Percentiles rank a stretch among this genome's conserved stretches.
These are phyloP conservation scores for Meghimatium bilineatum DNA, from an alignment of 2,888 invertebrate species.

Conservation along the genomic window DNA sequence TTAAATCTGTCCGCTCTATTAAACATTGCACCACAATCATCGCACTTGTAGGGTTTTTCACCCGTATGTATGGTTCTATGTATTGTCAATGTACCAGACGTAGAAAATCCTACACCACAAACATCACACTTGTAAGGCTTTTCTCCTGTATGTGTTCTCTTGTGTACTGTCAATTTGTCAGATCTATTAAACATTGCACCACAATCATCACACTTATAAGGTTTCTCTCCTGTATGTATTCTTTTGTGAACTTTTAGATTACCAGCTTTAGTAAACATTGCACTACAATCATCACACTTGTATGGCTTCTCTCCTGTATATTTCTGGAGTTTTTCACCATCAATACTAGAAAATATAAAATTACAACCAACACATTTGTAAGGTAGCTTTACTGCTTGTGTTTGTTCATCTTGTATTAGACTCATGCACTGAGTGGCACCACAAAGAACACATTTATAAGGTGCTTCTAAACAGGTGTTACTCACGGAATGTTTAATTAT, in stretches of 20 bases:
- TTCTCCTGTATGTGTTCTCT: background rate
- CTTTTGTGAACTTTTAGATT: background rate
- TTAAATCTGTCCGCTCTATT: background rate
- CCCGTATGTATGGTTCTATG: background rate
- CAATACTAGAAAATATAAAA: background rate
- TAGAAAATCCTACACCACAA: background rate
- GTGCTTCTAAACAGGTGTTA: background rate
- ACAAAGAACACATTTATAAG: background rate
- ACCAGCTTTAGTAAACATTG: background rate
- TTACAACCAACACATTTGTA: too few species aligned
- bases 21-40: background rate
- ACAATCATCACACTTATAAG: background rate
- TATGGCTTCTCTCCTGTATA: background rate
- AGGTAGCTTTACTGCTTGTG: too few species aligned
- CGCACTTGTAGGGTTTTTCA: background rate
- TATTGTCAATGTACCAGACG: background rate
- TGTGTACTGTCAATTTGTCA: background rate
- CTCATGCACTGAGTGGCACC: too few species aligned
- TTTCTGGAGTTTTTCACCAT: background rate
- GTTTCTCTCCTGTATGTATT: constrained; percentile 2
- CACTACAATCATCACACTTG: background rate
- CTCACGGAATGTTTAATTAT: too few species aligned
- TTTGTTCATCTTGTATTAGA: too few species aligned
- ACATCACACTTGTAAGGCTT: background rate
- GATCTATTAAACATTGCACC: background rate